Conservation (phyloP, 2,888 invertebrate genomes). For the Oscheius sp. region DNA sequence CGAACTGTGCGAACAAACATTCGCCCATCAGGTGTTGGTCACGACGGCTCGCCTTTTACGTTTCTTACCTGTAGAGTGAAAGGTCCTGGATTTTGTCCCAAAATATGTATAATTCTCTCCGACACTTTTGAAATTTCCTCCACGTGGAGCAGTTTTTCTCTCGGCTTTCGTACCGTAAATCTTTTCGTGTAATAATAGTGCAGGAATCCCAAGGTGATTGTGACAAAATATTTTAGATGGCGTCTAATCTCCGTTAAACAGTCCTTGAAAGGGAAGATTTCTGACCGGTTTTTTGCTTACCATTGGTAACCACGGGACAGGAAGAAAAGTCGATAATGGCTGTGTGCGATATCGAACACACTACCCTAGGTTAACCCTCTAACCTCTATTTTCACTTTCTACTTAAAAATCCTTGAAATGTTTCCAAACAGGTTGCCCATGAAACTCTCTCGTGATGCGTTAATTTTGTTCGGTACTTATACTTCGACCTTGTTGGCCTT, state of each 20-base stretch:
- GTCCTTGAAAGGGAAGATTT: no score
- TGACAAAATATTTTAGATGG: slow-evolving; percentile 14
- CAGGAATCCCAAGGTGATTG: slow-evolving; percentile 20
- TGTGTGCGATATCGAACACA: not conserved
- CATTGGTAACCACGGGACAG: no score
- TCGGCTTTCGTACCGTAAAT: slow-evolving; percentile 10
- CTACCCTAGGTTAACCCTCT: no score
- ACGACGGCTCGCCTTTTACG: not conserved
- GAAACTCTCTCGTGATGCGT: no score
- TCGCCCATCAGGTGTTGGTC: slow-evolving; percentile 26
- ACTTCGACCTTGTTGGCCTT: no score
- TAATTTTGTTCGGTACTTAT: no score
- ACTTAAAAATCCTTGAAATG: no score
- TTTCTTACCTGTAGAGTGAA: slow-evolving; percentile 84
- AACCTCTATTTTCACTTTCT: no score
- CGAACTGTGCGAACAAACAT: slow-evolving; percentile 29
- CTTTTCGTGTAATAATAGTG: slow-evolving; percentile 23
- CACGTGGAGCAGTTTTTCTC: slow-evolving; percentile 5
- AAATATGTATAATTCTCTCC: slow-evolving; percentile 73
- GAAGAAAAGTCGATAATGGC: not conserved
- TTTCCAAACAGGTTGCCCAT: no score
- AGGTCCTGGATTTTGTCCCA: slow-evolving; percentile 94
- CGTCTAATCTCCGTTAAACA: slow-evolving; percentile 15
- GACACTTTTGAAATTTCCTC: slow-evolving; percentile 19
- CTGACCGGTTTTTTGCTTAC: no score